phyloP scores from a whole-genome alignment of 2,113 vertebrate genomes.

The Hypanus sabinus region DNA sequence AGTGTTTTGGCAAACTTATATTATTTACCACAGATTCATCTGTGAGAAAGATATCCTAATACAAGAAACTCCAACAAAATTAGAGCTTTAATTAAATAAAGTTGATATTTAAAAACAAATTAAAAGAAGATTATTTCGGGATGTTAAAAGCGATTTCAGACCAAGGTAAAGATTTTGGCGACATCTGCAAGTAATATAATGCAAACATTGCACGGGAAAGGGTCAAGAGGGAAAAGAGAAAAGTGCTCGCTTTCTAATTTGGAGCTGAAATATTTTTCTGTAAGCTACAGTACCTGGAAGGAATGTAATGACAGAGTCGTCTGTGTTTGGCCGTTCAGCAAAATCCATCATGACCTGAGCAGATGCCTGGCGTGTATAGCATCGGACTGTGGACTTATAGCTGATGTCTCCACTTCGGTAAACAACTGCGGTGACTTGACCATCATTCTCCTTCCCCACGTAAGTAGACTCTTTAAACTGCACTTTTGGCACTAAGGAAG shows the following conservation, averaged over 20 bases:
- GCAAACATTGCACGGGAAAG: not conserved
- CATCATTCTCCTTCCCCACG: constrained; percentile 65
- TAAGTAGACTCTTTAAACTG: constrained; percentile 76
- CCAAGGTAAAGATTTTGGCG: not conserved
- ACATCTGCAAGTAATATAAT: not conserved
- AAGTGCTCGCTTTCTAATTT: not conserved
- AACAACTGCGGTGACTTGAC: constrained; percentile 63
- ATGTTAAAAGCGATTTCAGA: not conserved
- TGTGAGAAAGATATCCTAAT: not conserved
- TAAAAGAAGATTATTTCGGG: not conserved
- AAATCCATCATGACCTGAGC: constrained; percentile 96
- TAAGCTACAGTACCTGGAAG: constrained; percentile 64
- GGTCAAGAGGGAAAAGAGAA: not conserved
- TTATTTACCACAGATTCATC: not conserved
- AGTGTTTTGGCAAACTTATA: not conserved
- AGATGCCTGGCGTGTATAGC: constrained; percentile 84
- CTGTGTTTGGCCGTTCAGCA: constrained; percentile 84
- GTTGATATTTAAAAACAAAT: not conserved
- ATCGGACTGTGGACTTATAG: constrained; percentile 75
- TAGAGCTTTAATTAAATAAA: not conserved
- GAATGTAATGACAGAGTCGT: constrained; percentile 73
- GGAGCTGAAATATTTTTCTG: not conserved
- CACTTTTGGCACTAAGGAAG: constrained; percentile 70
- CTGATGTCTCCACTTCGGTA: constrained; percentile 73
- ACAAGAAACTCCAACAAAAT: not conserved